Evolutionary conservation across 2,888 invertebrate species (phyloP).

Genomic region (Drosophila paranaensis): DNA sequence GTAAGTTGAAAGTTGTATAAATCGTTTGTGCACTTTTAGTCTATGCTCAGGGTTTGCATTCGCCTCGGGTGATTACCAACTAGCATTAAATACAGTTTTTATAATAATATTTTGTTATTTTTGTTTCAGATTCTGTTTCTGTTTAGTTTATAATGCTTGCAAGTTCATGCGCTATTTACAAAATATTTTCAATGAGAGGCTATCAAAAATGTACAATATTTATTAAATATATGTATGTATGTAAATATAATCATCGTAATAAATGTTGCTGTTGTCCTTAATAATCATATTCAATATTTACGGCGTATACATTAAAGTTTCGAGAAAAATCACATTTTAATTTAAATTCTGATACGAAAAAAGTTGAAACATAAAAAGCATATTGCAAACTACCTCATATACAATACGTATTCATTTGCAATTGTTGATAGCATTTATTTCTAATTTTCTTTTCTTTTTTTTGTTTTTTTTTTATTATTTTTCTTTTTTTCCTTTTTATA

Average conservation of each 20-base stretch:
- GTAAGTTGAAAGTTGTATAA: conserved; percentile 73
- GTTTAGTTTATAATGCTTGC: conserved; percentile 41
- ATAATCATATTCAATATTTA: conserved; percentile 81
- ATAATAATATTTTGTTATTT: conserved; percentile 27
- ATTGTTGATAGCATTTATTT: conserved; percentile 40
- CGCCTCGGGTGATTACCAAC: conserved; percentile 55
- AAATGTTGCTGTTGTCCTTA: conserved; percentile 67
- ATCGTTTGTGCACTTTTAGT: conserved; percentile 76
- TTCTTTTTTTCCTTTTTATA: background rate
- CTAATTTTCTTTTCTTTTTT: conserved; percentile 2
- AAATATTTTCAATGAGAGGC: conserved; percentile 71
- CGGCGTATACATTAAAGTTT: conserved; percentile 82
- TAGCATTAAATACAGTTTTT: conserved; percentile 66
- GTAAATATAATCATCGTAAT: conserved; percentile 75
- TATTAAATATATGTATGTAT: conserved; percentile 66
- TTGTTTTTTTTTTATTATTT: conserved; percentile 2
- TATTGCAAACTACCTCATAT: conserved; percentile 46
- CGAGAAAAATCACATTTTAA: conserved; percentile 82
- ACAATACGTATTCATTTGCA: conserved; percentile 54
- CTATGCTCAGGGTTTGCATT: conserved; percentile 80
- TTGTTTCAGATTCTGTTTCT: conserved; percentile 16
- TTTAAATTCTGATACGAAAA: conserved; percentile 79
- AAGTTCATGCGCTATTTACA: conserved; percentile 65
- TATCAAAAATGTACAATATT: conserved; percentile 81
- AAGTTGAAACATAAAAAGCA: conserved; percentile 73